A percentile compares a stretch with the other conserved stretches of the same genome.
phyloP scores from a whole-genome alignment of 2,888 invertebrate genomes.

The Ferrisia virgata region DNA sequence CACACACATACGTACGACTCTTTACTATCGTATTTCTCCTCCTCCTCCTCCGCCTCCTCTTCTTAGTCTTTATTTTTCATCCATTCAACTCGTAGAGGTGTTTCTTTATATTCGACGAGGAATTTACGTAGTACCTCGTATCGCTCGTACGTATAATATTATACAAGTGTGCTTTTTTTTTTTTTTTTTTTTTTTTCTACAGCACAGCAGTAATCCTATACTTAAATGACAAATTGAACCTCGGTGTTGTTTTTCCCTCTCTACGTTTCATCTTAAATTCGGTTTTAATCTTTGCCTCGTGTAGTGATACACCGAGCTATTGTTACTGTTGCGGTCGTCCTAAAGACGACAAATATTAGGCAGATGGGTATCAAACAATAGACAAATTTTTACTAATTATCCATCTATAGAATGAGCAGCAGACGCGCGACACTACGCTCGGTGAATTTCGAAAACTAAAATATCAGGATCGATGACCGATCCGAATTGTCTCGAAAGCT shows the following conservation, averaged over 20 bases:
- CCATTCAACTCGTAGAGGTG: too few species aligned
- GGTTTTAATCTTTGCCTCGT: too few species aligned
- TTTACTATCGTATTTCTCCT: too few species aligned
- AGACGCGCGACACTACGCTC: neutral
- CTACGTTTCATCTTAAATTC: neutral
- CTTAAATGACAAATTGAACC: neutral
- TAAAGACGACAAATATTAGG: neutral
- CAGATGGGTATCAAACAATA: neutral
- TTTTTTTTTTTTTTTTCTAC: too few species aligned
- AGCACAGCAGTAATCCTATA: too few species aligned
- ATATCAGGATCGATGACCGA: neutral
- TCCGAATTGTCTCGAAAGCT: neutral
- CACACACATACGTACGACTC: too few species aligned
- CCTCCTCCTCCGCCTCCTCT: too few species aligned
- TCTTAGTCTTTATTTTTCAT: too few species aligned
- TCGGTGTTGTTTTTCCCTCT: neutral
- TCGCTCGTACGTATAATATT: too few species aligned
- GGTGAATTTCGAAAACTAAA: neutral
- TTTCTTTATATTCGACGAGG: too few species aligned
- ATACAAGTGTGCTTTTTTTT: too few species aligned
- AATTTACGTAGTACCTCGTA: too few species aligned
- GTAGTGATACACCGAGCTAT: neutral
- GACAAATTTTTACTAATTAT: neutral
- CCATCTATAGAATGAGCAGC: neutral
- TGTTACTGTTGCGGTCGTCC: neutral